A percentile compares a stretch with the other conserved stretches of the same genome.
phyloP scores from a whole-genome alignment of 2,113 vertebrate genomes.

The Chitala chitala region DNA sequence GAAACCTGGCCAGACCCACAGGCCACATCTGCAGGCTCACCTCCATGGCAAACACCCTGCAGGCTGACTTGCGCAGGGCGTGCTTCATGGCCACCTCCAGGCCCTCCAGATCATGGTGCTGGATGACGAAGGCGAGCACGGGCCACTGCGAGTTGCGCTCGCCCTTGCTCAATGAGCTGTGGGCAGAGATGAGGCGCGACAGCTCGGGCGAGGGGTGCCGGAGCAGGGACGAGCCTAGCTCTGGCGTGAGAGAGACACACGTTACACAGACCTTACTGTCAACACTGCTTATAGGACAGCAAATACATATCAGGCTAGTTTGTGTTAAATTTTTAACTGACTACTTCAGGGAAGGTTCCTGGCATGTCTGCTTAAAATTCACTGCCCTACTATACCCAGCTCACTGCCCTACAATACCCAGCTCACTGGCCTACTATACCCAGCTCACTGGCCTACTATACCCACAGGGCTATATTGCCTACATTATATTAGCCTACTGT shows the following conservation, averaged over 20 bases:
- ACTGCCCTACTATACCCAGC: too few species aligned
- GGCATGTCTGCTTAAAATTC: too few species aligned
- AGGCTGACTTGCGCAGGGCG: slow-evolving; percentile 92
- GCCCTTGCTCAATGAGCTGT: slow-evolving; percentile 94
- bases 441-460: too few species aligned
- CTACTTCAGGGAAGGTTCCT: too few species aligned
- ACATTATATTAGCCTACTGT: too few species aligned
- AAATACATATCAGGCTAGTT: too few species aligned
- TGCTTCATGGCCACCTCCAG: slow-evolving; percentile 98
- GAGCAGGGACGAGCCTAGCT: slow-evolving; percentile 94
- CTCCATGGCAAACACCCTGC: slow-evolving; percentile 98
- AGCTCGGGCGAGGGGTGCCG: slow-evolving; percentile 97
- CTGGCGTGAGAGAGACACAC: slow-evolving; percentile 50
- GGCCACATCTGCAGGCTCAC: slow-evolving; percentile 45
- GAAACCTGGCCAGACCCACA: not conserved
- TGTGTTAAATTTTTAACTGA: too few species aligned
- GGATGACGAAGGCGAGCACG: slow-evolving; percentile 95
- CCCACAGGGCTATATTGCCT: too few species aligned
- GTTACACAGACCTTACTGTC: not conserved
- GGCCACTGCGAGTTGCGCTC: slow-evolving; percentile 99
- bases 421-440: too few species aligned
- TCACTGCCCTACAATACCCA: too few species aligned
- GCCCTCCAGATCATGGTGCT: slow-evolving; percentile 93
- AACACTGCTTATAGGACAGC: not conserved
- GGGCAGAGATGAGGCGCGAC: slow-evolving; percentile 92